These are phyloP conservation scores for Silurus lanzhouensis DNA, from an alignment of 2,797 vertebrate genomes.

Conservation along the genomic window DNA sequence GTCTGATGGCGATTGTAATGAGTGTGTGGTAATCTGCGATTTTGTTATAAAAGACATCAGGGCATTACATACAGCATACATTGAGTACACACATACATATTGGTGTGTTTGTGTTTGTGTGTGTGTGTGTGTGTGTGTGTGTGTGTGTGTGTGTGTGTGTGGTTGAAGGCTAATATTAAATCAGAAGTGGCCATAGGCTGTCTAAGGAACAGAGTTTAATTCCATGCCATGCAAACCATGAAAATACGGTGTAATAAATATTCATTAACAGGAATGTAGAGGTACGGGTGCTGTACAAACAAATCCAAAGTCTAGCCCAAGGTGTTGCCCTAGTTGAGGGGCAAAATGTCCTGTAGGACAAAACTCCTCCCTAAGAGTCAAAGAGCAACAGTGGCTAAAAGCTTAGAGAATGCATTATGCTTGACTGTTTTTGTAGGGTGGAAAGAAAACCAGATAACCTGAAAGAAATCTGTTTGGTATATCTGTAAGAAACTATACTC, in stretches of 20 bases:
- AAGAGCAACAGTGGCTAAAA: background rate
- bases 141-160: background rate
- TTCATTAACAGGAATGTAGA: background rate
- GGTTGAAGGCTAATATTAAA: background rate
- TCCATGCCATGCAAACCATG: too few species aligned
- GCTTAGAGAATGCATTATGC: background rate
- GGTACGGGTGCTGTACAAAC: background rate
- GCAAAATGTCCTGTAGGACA: background rate
- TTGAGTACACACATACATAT: background rate
- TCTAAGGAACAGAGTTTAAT: background rate
- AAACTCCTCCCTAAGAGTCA: background rate
- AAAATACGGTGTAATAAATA: too few species aligned
- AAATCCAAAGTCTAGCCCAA: constrained; percentile 2
- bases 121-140: background rate
- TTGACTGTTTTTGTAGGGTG: background rate
- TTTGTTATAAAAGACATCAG: too few species aligned
- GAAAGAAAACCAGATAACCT: background rate
- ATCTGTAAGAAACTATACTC: background rate
- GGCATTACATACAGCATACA: too few species aligned
- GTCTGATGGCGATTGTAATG: too few species aligned
- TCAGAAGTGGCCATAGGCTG: background rate
- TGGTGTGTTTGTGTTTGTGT: background rate
- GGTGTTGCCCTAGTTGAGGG: background rate
- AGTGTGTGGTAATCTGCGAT: too few species aligned
- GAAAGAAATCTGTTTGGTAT: background rate